These are phyloP conservation scores for Sceloporus undulatus DNA, from an alignment of 2,113 vertebrate genomes.

Conservation along the genomic window DNA sequence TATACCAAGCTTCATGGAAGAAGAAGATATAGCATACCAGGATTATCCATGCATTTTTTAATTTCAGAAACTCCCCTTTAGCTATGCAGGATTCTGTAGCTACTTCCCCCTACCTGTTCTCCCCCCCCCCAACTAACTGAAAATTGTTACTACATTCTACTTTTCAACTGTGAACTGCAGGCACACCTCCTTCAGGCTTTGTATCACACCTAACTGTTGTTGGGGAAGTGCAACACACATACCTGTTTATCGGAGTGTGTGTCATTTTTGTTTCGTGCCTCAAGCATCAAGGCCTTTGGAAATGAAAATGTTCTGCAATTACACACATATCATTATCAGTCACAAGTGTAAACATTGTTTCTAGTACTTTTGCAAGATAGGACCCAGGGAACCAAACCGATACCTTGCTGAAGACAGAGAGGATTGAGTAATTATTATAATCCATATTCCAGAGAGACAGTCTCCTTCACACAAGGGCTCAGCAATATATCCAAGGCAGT, in stretches of 20 bases:
- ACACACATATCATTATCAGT: constrained; percentile 21
- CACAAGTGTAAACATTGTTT: constrained; percentile 34
- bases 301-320: constrained; percentile 14
- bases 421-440: constrained; percentile 34
- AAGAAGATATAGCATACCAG: too few relatives aligned
- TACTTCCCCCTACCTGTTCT: neutral
- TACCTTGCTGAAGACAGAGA: neutral
- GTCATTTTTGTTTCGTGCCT: constrained; percentile 16
- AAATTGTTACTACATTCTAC: neutral
- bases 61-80: neutral
- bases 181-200: neutral
- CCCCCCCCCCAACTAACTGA: neutral
- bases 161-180: neutral
- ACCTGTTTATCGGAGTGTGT: neutral
- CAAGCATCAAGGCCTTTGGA: neutral
- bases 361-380: constrained; percentile 8
- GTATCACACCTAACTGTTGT: neutral
- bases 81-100: neutral
- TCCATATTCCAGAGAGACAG: constrained; percentile 27
- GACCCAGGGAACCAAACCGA: constrained; percentile 13
- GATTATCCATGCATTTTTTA: too few relatives aligned
- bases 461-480: neutral
- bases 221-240: neutral
- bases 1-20: too few relatives aligned
- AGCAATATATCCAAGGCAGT: neutral